Base-by-base conservation (phyloP, 2,113 vertebrate species). In the Cyrtonyx montezumae region DNA sequence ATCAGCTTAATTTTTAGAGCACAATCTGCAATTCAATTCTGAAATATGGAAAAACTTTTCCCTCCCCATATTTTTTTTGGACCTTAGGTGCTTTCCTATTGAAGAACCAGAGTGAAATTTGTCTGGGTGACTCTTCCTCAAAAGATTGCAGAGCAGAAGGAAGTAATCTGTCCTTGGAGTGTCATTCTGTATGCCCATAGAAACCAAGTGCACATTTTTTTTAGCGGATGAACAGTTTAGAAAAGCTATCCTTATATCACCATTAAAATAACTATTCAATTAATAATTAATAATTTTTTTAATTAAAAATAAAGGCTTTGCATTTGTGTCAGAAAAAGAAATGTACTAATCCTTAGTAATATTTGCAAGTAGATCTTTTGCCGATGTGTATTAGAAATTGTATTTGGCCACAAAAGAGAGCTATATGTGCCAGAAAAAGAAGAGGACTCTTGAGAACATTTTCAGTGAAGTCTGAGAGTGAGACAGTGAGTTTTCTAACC, bases 311-410 rank as follows among this genome's bases (percentile, higher is more conserved):
- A 76, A 79, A 88, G 36, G 9, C 36, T 37, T 88, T 88, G 16
- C 15, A 40, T 51, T n/a, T 56, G 4, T 55, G 19, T 76, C 21
- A 65, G 76, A 30, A 34, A 81, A 76, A 55, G 51, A 36, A 53
- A 14, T 1, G 4, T 48, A 20, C 36, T 40, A 68, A 34, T 9
- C n/a, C 15, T 90, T 62, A 40, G 16, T 84, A 46, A 62, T 42
- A 55, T 8, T 65, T 70, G 82, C 8, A 96, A 93, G 79, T 65
- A 70, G 34, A 5, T 83, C 76, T 70, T 88, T 88, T 86, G 9
- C 14, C 88, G 43, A 40, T 66, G 28, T 40, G 19, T 36, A 48
- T 49, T 75, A 42, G 32, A 90, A 92, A 13, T 19, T 40, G 6
- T 62, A 66, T 73, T 77, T 86, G 37, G 46, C 68, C 76, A 73